Evolutionary conservation across 2,888 invertebrate genomes (phyloP), one percentile per base, ranked within the genome.

Genomic region (Brenthis hecate): DNA sequence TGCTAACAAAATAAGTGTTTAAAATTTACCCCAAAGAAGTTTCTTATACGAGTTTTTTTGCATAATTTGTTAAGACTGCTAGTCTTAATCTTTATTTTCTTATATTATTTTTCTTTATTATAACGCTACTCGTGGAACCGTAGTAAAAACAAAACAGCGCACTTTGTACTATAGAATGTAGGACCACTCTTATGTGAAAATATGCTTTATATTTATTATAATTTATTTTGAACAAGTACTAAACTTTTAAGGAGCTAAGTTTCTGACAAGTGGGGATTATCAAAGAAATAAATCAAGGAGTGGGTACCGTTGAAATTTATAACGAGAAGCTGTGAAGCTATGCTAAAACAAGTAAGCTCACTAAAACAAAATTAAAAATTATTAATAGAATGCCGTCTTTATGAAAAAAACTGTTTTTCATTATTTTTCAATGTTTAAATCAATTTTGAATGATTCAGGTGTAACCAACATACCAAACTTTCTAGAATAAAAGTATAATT

Each of bases 1-100:
- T 19, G n/a, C 51, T 62, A 53, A 36, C 36, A 19, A 53, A 62
- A 36, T 53, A 36, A 62, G 32, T 36, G n/a, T 11, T 62, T 51
- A 16, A 51, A 36, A 32, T 51, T 36, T n/a, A 19, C 6, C 28
- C 51, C 32, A 53, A 13, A 19, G 19, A 61, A 61, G 32, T 61
- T 51, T 50, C 16, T 36, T 32, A 16, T 50, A 53, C n/a, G 11
- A 60, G 48, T 50, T 50, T 19, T 19, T 50, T 50, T 50, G 60
- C 28, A 50, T 50, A 48, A 48, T 48, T 60, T 50, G 50, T 60
- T 60, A 28, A 50, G n/a, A 60, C 28, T 60, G 16, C 13, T 13
- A 57, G 23, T 23, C 48, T 23, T 13, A 60, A 28, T 61, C 28
- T 48, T 60, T 48, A 60, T 13, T 50, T 48, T 23, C 6, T 2